Percentiles rank a stretch among this genome's conserved stretches.
These are phyloP conservation scores for Venustaconcha ellipsiformis DNA, from an alignment of 1,140 invertebrate genomes.

Conservation along the genomic window DNA sequence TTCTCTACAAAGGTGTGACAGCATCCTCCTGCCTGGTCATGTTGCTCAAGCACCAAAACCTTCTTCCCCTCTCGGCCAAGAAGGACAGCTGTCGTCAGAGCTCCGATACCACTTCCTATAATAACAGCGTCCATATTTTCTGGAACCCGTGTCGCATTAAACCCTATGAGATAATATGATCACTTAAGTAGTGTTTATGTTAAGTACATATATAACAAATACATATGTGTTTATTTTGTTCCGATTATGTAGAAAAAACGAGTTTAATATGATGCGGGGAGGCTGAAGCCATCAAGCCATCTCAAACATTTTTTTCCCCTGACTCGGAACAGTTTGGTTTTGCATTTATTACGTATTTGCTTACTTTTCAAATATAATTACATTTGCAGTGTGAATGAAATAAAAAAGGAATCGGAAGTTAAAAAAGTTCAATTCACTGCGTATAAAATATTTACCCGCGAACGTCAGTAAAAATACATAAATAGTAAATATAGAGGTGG, in stretches of 20 bases:
- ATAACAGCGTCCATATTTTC: constrained; percentile 67
- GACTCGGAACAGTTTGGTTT: too few species aligned
- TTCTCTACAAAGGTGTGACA: constrained; percentile 66
- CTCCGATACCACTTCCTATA: constrained; percentile 69
- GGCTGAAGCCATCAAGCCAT: too few species aligned
- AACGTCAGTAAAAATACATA: neutral
- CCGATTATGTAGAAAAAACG: too few species aligned
- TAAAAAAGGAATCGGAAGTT: neutral
- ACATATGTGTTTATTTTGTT: neutral
- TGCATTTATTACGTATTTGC: too few species aligned
- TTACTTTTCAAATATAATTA: too few species aligned
- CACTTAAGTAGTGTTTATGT: neutral
- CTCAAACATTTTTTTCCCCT: too few species aligned
- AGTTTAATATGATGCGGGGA: neutral
- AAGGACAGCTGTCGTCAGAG: constrained; percentile 62
- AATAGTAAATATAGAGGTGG: neutral
- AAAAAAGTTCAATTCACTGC: neutral
- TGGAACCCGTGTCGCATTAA: constrained; percentile 51
- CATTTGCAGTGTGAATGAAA: too few species aligned
- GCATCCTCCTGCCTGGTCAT: constrained; percentile 67
- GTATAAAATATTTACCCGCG: too few species aligned
- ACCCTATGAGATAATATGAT: constrained; percentile 41
- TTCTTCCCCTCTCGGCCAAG: constrained; percentile 63
- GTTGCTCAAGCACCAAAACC: constrained; percentile 69
- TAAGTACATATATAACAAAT: neutral